A percentile compares a stretch with the other conserved stretches of the same genome.
phyloP scores from a whole-genome alignment of 23 tunicate species.

The Halocynthia roretzi region DNA sequence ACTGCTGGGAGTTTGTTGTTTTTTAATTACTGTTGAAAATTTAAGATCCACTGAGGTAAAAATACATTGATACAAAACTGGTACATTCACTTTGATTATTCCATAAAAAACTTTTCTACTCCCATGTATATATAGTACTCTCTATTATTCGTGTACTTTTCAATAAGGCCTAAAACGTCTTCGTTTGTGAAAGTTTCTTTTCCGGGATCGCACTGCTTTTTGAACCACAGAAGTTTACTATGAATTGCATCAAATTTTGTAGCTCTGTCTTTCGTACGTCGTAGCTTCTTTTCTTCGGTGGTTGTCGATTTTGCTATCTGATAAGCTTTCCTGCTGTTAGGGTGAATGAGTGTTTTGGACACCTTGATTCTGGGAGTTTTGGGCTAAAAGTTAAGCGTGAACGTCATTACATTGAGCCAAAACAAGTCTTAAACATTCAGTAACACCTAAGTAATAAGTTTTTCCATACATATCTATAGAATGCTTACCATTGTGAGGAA shows the following conservation, averaged over 20 bases:
- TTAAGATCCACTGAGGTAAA: background rate
- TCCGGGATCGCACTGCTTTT: conserved; percentile 23
- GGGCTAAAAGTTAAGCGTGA: too few relatives aligned
- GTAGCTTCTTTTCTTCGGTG: conserved; percentile 7
- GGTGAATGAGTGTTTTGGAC: conserved; percentile 22
- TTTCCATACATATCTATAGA: too few relatives aligned
- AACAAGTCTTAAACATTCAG: too few relatives aligned
- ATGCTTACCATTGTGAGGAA: too few relatives aligned
- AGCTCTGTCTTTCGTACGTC: conserved; percentile 35
- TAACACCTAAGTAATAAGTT: too few relatives aligned
- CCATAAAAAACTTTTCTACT: background rate
- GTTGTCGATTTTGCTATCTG: conserved; percentile 18
- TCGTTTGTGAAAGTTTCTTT: conserved; percentile 1
- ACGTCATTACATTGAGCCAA: too few relatives aligned
- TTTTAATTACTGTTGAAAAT: background rate
- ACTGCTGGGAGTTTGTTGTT: too few relatives aligned
- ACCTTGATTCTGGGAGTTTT: too few relatives aligned
- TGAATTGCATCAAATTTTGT: conserved; percentile 30
- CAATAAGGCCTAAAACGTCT: conserved; percentile 15
- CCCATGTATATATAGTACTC: too few relatives aligned
- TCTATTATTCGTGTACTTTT: conserved; percentile 14
- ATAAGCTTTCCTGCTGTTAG: conserved; percentile 66
- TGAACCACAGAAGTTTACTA: conserved; percentile 52
- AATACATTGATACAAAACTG: background rate
- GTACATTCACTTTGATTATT: background rate